Evolutionary conservation across 1,140 invertebrate genomes (phyloP).

Genomic region (Magallana angulata): DNA sequence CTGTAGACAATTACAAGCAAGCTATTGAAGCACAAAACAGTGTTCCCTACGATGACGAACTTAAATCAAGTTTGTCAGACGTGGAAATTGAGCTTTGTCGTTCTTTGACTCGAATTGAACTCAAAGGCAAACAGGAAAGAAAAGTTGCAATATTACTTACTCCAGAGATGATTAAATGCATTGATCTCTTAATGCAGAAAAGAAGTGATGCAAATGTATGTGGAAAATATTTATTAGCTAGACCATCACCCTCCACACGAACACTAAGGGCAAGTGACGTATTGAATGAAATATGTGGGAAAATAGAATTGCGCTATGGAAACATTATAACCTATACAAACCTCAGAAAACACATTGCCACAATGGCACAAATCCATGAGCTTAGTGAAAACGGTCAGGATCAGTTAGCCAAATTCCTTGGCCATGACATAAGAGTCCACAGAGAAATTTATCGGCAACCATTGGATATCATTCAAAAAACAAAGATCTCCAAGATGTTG

Average conservation of each 20-base stretch:
- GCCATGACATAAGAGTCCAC: constrained; percentile 65
- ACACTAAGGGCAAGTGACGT: background rate
- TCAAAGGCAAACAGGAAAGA: constrained; percentile 33
- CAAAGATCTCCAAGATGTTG: constrained; percentile 57
- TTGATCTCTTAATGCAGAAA: background rate
- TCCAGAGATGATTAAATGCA: constrained; percentile 18
- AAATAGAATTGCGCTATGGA: constrained; percentile 19
- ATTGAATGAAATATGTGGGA: constrained; percentile 1
- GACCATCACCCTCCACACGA: background rate
- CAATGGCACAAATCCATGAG: constrained; percentile 47
- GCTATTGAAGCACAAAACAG: constrained; percentile 22
- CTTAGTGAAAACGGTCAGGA: constrained; percentile 60
- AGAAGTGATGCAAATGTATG: constrained; percentile 12
- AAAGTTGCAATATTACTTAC: constrained; percentile 29
- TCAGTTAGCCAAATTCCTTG: constrained; percentile 59
- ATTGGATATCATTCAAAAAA: constrained; percentile 60
- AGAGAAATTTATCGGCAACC: constrained; percentile 64
- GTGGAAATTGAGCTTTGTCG: constrained; percentile 35
- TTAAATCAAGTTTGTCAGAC: constrained; percentile 12
- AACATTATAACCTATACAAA: constrained; percentile 72
- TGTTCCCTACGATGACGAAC: constrained; percentile 1
- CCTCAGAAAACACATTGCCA: constrained; percentile 63
- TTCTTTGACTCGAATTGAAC: constrained; percentile 3
- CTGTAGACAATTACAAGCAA: constrained; percentile 20
- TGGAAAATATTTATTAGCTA: constrained; percentile 19